Conservation (phyloP, 2,113 vertebrate genomes). For the Sterna hirundo region DNA sequence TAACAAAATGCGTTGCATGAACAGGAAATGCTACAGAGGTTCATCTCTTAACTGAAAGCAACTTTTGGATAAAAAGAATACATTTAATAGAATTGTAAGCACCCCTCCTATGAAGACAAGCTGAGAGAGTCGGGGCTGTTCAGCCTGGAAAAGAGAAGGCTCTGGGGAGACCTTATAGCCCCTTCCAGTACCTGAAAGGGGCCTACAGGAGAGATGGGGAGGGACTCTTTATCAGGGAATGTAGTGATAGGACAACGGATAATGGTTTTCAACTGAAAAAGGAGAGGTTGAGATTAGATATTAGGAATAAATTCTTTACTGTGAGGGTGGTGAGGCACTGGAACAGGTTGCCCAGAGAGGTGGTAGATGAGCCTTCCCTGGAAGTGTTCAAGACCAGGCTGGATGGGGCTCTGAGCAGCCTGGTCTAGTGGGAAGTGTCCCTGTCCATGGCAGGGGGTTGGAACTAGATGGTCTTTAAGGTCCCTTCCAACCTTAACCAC, state of each 20-base stretch:
- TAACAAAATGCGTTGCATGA: background rate
- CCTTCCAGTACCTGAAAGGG: background rate
- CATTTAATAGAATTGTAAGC: background rate
- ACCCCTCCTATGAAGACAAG: background rate
- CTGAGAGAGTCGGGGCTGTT: background rate
- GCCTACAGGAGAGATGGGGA: background rate
- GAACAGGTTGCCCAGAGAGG: background rate
- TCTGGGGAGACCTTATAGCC: background rate
- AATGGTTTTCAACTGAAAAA: background rate
- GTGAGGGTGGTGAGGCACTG: background rate
- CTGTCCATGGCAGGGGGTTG: background rate
- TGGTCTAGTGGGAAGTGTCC: background rate
- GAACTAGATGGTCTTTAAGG: background rate
- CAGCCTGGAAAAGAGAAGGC: background rate
- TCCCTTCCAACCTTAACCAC: background rate
- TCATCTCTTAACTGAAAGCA: background rate
- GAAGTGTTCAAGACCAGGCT: background rate
- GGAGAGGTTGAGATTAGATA: background rate
- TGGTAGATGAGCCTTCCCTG: background rate
- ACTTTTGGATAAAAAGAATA: background rate
- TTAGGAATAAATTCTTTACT: background rate
- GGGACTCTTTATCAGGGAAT: background rate
- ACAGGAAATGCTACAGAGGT: too few relatives aligned
- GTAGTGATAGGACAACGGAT: background rate
- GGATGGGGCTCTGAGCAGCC: background rate